Evolutionary conservation across 2,113 vertebrate genomes (phyloP).

Genomic region (Malurus melanocephalus): DNA sequence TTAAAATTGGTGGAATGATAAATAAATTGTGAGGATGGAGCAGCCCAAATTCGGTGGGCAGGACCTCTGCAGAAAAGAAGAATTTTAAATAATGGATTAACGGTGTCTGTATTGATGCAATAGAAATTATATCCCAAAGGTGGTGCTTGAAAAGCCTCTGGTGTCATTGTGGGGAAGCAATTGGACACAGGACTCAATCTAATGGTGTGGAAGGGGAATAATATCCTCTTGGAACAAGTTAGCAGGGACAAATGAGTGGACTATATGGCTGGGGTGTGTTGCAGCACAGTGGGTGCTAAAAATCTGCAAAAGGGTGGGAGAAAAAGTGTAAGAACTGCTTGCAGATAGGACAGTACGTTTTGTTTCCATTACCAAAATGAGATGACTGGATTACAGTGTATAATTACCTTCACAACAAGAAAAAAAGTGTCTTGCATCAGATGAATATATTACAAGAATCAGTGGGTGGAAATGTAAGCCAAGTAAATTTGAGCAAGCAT

Average conservation of each 20-base stretch:
- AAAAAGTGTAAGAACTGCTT: background rate
- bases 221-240: fast-evolving
- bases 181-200: background rate
- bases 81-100: background rate
- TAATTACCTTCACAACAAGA: constrained; percentile 29
- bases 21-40: background rate
- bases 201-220: background rate
- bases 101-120: background rate
- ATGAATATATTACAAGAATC: constrained; percentile 25
- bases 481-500: constrained; percentile 14
- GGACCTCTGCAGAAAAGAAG: background rate
- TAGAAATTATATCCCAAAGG: background rate
- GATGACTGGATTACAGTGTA: background rate
- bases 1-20: background rate
- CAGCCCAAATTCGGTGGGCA: fast-evolving
- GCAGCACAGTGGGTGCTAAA: background rate
- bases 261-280: background rate
- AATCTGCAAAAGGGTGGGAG: background rate
- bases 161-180: background rate
- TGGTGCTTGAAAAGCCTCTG: background rate
- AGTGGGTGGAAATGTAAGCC: constrained; percentile 33
- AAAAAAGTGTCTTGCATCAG: constrained; percentile 10
- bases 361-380: constrained; percentile 10
- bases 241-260: background rate
- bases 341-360: background rate